These are phyloP conservation scores for Episyrphus balteatus DNA, from an alignment of 1,140 invertebrate genomes.

Conservation along the genomic window DNA sequence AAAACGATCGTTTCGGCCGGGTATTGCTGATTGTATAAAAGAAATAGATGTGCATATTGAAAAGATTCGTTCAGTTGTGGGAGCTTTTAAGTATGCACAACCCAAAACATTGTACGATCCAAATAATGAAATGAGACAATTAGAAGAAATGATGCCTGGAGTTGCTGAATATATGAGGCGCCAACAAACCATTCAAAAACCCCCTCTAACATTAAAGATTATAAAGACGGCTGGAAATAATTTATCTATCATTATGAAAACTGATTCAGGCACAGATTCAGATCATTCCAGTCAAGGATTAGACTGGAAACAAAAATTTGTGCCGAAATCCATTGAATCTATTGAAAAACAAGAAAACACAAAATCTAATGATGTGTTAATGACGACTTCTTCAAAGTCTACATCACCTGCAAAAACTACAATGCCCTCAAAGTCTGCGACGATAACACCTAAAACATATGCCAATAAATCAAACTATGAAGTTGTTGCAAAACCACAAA, in stretches of 20 bases:
- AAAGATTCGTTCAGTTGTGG: slow-evolving; percentile 60
- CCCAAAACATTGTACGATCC: slow-evolving; percentile 61
- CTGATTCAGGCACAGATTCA: slow-evolving; percentile 27
- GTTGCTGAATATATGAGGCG: slow-evolving; percentile 21
- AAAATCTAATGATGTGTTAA: too few relatives aligned
- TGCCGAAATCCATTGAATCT: too few relatives aligned
- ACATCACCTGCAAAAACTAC: too few relatives aligned
- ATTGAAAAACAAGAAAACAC: too few relatives aligned
- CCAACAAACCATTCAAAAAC: slow-evolving; percentile 31
- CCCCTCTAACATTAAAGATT: slow-evolving; percentile 31
- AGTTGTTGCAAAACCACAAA: slow-evolving; percentile 17
- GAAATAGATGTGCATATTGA: slow-evolving; percentile 66
- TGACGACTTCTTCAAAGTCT: slow-evolving; percentile 5
- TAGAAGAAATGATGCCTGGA: slow-evolving; percentile 54
- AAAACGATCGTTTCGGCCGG: slow-evolving; percentile 39
- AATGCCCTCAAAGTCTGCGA: too few relatives aligned
- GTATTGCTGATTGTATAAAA: slow-evolving; percentile 35
- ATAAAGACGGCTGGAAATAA: slow-evolving; percentile 30
- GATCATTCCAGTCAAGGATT: slow-evolving; percentile 13
- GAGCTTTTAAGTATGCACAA: slow-evolving; percentile 64
- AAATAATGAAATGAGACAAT: slow-evolving; percentile 49
- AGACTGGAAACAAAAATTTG: background rate
- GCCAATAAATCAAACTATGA: slow-evolving; percentile 15
- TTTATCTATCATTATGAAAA: slow-evolving; percentile 32
- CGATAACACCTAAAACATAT: slow-evolving; percentile 3